Conservation (phyloP, 2,113 vertebrate species). For the Dicerorhinus sumatrensis region DNA sequence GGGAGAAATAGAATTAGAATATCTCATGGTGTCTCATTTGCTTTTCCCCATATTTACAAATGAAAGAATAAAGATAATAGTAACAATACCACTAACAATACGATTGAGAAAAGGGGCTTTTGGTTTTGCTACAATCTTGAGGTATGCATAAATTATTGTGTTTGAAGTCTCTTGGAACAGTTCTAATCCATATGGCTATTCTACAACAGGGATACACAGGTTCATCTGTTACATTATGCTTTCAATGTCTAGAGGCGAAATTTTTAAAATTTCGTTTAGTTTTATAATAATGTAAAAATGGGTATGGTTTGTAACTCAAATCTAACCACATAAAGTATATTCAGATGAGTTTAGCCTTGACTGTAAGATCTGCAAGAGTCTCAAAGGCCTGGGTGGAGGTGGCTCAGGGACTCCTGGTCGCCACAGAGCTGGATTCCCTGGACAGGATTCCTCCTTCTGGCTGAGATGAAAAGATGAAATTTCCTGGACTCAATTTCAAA, state of each 20-base stretch:
- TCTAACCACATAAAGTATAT: neutral
- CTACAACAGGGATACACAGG: neutral
- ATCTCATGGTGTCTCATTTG: neutral
- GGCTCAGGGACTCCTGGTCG: neutral
- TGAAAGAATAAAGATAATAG: neutral
- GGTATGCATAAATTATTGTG: neutral
- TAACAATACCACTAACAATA: neutral
- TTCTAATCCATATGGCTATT: neutral
- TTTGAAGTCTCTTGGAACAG: neutral
- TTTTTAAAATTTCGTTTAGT: neutral
- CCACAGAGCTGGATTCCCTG: no score
- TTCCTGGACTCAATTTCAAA: neutral
- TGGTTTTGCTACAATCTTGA: neutral
- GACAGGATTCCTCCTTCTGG: neutral
- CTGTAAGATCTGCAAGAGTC: neutral
- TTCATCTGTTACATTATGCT: neutral
- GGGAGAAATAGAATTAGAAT: neutral
- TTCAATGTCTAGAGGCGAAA: neutral
- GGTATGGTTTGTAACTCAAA: neutral
- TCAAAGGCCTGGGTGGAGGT: neutral
- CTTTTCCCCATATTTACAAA: neutral
- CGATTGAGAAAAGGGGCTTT: neutral
- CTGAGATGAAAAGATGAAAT: neutral
- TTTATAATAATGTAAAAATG: neutral
- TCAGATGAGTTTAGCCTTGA: neutral